These are phyloP conservation scores for Andricus quercusramuli DNA, from an alignment of 2,888 invertebrate species.

Conservation along the genomic window DNA sequence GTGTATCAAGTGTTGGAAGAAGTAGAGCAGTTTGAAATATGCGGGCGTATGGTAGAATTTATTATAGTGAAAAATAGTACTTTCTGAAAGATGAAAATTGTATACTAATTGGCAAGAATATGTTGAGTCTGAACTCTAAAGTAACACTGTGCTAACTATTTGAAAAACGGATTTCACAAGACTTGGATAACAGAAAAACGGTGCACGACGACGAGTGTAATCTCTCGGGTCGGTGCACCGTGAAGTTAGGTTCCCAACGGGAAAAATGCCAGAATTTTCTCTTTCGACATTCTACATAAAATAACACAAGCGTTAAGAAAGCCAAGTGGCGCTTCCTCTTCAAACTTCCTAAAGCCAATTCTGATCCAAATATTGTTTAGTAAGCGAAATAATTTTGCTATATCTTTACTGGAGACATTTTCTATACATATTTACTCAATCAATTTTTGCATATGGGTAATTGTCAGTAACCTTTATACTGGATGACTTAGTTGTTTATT, in stretches of 20 bases:
- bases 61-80: not conserved
- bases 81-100: not conserved
- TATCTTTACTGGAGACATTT: not conserved
- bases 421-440: too few species aligned
- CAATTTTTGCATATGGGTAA: too few species aligned
- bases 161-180: not conserved
- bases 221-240: conserved; percentile 37
- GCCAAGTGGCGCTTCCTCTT: not conserved
- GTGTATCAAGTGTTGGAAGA: too few species aligned
- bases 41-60: not conserved
- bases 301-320: conserved; percentile 26
- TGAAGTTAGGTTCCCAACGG: conserved; percentile 9
- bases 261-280: conserved; percentile 39
- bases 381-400: not conserved
- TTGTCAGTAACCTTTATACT: too few species aligned
- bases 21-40: too few species aligned
- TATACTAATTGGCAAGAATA: not conserved
- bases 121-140: not conserved
- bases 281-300: conserved; percentile 35
- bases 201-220: conserved; percentile 5
- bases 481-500: too few species aligned
- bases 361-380: not conserved
- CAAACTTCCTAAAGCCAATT: not conserved
- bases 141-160: not conserved
- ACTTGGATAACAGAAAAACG: not conserved